Base-by-base conservation (phyloP, 2,888 invertebrate genomes). In the Atethmia centrago region DNA sequence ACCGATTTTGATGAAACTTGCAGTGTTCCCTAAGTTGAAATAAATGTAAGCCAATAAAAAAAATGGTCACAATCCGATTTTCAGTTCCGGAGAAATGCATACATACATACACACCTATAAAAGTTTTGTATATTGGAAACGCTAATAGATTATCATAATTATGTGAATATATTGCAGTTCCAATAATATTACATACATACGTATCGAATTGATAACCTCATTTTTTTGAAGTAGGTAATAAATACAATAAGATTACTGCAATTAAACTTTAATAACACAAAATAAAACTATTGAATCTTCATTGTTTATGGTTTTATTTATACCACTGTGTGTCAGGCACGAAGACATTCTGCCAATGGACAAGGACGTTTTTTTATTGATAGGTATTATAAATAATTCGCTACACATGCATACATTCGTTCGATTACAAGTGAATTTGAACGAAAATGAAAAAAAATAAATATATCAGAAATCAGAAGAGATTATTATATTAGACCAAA, bases 311-410 rank as follows among this genome's bases (percentile, higher is more conserved):
- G 25, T 45, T 69, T 65, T 49, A 66, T 69, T 65, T 49, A 66
- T 66, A 49, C 65, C 65, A 69, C 9, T 28, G 25, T 63, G 68
- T 73, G 51, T 69, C 65, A 73, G 69, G 58, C 62, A 72, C 83
- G 42, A 61, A 51, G 12, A 19, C 61, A 10, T 49, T 63, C 47
- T 65, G 42, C 42, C 53, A 49, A 45, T 49, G 55, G 55, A 53
- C 59, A 71, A 77, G 64, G 66, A 49, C 47, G 16, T 40, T 67
- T 19, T 71, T 69, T 53, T 63, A 66, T 55, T 53, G 28, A 21
- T 49, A 53, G 51, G 31, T 55, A 59, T 61, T 51, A 71, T 49
- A 14, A 47, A 49, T 67, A 9, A 66, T 53, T 56, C 21, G 10
- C n/a, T 65, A 59, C 55, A 56, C 12, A 62, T 74, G 31, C 3